phyloP scores from a whole-genome alignment of 2,888 invertebrate genomes.

The Melanophora roralis region DNA sequence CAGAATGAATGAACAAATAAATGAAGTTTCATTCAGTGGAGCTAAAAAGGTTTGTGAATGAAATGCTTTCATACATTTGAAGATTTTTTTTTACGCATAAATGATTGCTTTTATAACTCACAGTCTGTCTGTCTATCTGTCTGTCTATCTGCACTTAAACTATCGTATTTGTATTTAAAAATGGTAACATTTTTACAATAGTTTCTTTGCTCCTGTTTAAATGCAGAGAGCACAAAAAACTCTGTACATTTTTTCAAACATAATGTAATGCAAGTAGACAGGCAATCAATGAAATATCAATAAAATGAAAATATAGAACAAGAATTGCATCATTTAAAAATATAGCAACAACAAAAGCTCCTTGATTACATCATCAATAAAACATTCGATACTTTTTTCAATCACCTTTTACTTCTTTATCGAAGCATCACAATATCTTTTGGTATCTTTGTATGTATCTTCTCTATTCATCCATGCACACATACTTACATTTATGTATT shows the following conservation, averaged over 20 bases:
- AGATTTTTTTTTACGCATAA: no score
- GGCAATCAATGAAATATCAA: slow-evolving; percentile 47
- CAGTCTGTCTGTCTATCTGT: neutral
- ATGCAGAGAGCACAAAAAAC: neutral
- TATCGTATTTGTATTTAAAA: neutral
- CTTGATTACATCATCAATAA: slow-evolving; percentile 10
- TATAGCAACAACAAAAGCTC: neutral
- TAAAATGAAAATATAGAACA: slow-evolving; percentile 22
- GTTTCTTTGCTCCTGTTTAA: neutral
- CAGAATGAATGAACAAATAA: slow-evolving; percentile 14
- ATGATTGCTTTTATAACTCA: neutral
- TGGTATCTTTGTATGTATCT: neutral
- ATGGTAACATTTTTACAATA: slow-evolving; percentile 23
- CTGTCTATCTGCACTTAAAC: neutral
- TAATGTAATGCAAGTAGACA: slow-evolving; percentile 26
- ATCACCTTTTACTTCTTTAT: neutral
- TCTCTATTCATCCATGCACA: neutral
- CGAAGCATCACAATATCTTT: neutral
- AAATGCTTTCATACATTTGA: slow-evolving; percentile 7
- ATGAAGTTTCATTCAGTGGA: neutral
- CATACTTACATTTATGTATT: no score
- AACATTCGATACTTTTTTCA: neutral
- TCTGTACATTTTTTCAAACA: slow-evolving; percentile 31
- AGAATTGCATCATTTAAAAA: slow-evolving; percentile 30
- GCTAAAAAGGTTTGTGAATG: slow-evolving; percentile 48